phyloP scores from a whole-genome alignment of 2,113 vertebrate species.

The Haliaeetus leucogaster region DNA sequence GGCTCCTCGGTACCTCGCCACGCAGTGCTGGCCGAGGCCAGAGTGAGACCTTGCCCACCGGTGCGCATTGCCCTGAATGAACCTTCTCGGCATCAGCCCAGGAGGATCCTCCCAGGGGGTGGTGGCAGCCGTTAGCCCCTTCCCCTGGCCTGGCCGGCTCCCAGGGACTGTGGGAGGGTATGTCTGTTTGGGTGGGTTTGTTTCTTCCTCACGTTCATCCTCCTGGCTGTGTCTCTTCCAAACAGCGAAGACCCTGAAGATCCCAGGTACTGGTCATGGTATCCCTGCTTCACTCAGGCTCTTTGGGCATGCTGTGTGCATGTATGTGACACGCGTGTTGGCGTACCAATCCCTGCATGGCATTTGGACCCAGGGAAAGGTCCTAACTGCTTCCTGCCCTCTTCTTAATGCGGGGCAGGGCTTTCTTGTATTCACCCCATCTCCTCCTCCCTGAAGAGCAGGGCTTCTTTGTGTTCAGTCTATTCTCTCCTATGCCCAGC shows the following conservation, averaged over 20 bases:
- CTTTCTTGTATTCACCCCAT: neutral
- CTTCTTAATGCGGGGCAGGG: neutral
- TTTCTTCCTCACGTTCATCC: neutral
- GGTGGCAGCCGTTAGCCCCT: neutral
- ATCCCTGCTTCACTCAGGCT: neutral
- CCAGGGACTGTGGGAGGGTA: fast-evolving
- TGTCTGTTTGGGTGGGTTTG: fast-evolving
- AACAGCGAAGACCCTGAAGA: constrained; percentile 37
- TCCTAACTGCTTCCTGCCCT: neutral
- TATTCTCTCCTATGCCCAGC: neutral
- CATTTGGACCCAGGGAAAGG: neutral
- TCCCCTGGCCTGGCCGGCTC: neutral
- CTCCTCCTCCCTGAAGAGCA: neutral
- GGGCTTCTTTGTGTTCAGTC: neutral
- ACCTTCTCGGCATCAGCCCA: neutral
- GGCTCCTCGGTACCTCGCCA: neutral
- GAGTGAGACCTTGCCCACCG: neutral
- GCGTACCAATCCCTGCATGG: neutral
- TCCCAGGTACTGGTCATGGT: neutral
- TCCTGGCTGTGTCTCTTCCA: neutral
- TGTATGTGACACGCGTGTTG: neutral
- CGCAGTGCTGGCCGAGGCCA: fast-evolving
- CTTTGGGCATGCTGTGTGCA: neutral
- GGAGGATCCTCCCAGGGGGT: neutral
- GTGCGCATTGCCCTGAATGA: neutral